Evolutionary conservation across 2,888 invertebrate species (phyloP), one percentile per base, ranked within the genome.

Genomic region (Dasypogon diadema): DNA sequence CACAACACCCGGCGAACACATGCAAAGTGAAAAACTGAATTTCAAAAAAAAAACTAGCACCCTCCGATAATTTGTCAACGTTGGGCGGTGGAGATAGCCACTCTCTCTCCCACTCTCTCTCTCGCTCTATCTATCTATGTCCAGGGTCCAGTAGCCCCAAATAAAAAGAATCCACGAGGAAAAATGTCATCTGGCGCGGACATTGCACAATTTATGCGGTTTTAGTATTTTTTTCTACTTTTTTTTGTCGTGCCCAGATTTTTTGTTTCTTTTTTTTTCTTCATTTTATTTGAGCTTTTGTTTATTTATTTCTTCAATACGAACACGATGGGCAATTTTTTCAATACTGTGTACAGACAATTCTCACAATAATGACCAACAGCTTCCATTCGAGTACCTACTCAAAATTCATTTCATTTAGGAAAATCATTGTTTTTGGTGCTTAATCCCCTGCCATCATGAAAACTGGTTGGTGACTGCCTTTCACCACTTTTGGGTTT

Each of bases 141-240:
- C n/a, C n/a, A n/a, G n/a, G n/a, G n/a, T 8, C 30, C 30, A 30
- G 30, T 30, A 3, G 30, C 30, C 2, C 56, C 12, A 73, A 34
- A 42, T 24, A 74, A 42, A 58, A 42, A 21, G 34, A 24, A 24
- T 10, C 14, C 18, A 18, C 22, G 58, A 51, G 60, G 63, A 73
- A 76, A 73, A 60, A 30, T 60, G 51, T 76, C 76, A 73, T 76
- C 73, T 76, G 76, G 60, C 72, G 76, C 63, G 76, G 76, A 76
- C 76, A 46, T 76, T 51, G 73, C 54, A 63, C 72, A 76, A 76
- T 76, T 76, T 76, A 76, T 76, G 76, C 72, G 72, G 73, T 76
- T 76, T 76, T 51, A 73, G 60, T 63, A 54, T 73, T 73, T 70
- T n/a, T 75, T 58, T n/a, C 55, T 22, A 22, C 21, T 18, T 63